phyloP scores from a whole-genome alignment of 2,113 vertebrate species.

The Elephas maximus region DNA sequence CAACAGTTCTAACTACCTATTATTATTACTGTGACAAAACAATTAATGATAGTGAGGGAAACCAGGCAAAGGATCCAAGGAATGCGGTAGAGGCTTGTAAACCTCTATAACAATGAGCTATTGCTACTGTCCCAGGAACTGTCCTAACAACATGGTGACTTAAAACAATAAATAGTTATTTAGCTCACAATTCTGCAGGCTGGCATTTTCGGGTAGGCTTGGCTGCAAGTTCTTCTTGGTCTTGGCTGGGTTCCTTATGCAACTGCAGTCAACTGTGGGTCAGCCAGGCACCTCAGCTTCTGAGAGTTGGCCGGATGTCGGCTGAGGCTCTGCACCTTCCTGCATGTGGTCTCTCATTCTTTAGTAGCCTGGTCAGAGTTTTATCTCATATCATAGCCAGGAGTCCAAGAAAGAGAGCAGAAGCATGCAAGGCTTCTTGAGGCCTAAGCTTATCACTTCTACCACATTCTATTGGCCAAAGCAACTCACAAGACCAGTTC shows the following conservation, averaged over 20 bases:
- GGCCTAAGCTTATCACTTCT: not conserved
- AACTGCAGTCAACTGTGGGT: not conserved
- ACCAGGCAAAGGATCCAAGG: not conserved
- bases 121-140: not conserved
- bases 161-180: conserved; percentile 30
- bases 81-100: not conserved
- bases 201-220: not conserved
- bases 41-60: not conserved
- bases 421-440: not conserved
- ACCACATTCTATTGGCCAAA: not conserved
- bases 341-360: not conserved
- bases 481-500: not conserved
- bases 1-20: not conserved
- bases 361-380: not conserved
- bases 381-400: not conserved
- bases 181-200: not conserved
- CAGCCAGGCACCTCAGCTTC: not conserved
- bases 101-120: not conserved
- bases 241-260: not conserved
- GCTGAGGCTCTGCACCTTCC: not conserved
- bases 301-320: not conserved
- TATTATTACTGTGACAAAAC: not conserved
- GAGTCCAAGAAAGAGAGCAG: not conserved
- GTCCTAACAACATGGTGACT: not conserved
- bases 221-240: not conserved